Base-by-base conservation (phyloP, 2,113 vertebrate species). In the Megalops atlanticus region DNA sequence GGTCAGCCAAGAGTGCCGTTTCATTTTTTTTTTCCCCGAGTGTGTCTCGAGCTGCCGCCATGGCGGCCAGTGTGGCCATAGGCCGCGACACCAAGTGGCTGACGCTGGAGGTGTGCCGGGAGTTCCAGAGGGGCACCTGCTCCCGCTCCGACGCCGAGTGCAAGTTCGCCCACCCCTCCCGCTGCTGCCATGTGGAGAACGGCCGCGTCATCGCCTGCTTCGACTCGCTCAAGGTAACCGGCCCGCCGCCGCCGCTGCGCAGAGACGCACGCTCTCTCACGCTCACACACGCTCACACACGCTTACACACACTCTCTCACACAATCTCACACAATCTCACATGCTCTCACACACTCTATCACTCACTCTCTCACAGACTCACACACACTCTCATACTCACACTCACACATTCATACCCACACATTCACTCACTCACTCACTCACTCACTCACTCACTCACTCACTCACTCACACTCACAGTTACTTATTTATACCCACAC, bases 141-240 rank as follows among this genome's bases (percentile, higher is more conserved):
- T 97, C 96, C 21, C 95, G 98, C 69, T 96, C 96, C 47, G 97
- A 98, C 81, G 93, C 92, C 21, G 98, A 99, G 89, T 99, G 98
- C 95, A 99, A 98, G 94, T 99, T 98, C 87, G 97, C 98, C 89
- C 98, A 99, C 90, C 98, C 98, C 0, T 95, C 98, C 76, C 94
- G 96, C 87, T 95, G 96, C 92, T 99, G 97, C 95, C 97, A 98
- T 83, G 97, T 99, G 95, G 97, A 99, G 93, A 98, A 99, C 41
- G 98, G 98, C 84, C 96, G 97, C 84, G 98, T 99, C 93, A 96
- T 99, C 85, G 97, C 98, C 92, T 99, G 98, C 94, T 99, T 99
- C 90, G 97, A 99, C 94, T 99, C 97, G 45, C 95, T 99, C 87
- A 99, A 99, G 97, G 98, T 99, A 96, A n/a, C n/a, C n/a, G n/a